Base-by-base conservation (phyloP, 1,140 invertebrate genomes). In the Andricus grossulariae region DNA sequence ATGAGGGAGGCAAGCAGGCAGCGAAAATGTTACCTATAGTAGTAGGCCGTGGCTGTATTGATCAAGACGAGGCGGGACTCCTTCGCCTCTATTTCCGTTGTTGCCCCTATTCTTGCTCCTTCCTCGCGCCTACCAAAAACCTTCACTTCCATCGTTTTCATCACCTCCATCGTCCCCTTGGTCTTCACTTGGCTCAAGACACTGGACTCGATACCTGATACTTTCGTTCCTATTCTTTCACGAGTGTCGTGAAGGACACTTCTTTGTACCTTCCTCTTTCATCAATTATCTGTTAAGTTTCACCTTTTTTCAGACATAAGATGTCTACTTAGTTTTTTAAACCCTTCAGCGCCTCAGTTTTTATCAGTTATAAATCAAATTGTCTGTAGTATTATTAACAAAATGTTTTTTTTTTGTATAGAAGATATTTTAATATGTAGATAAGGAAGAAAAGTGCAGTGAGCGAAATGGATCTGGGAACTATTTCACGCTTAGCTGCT, bases 11-110 rank as follows among this genome's bases (percentile, higher is more conserved):
- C 80, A 82, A 74, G 83, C 82, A 83, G 79, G 81, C 83, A 85
- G 87, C 85, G 89, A 90, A 90, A 88, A 89, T 86, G 87, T 87
- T 88, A 87, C 86, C 86, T 90, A 89, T 89, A 84, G 83, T 83
- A 83, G 87, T 89, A 90, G 90, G 89, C 89, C 87, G 85, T 88
- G 83, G 87, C 89, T 89, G 89, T 91, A 91, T 90, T 90, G 89
- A 91, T 91, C 90, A 91, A 90, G 90, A 91, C 88, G 88, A 90
- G 87, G 89, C 88, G 88, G 89, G 86, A 79, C 87, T 88, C 85
- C 87, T 89, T 88, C 86, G 86, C 88, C 85, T 90, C 88, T 89
- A 90, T 87, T 89, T 88, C 88, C 86, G 88, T 89, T 89, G 86
- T 88, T 89, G 85, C 88, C 88, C 87, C 87, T 87, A 87, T 89